A percentile compares a stretch with the other conserved stretches of the same genome.
Evolutionary conservation across 2,888 invertebrate genomes (phyloP).

Genomic region (Cyclophora albipunctata): DNA sequence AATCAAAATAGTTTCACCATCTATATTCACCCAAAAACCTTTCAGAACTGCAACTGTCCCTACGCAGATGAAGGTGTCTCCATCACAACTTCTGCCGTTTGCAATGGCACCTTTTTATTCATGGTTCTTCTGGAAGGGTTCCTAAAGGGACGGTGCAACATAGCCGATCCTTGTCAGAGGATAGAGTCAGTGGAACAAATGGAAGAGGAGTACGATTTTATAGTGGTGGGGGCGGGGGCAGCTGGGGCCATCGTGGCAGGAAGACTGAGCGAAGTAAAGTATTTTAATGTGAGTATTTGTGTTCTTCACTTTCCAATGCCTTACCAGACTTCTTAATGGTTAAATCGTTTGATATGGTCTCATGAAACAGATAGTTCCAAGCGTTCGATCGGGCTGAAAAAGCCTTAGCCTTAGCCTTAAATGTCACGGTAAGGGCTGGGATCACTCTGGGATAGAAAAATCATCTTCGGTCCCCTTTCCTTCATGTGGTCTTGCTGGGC

Average conservation of each 20-base stretch:
- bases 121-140: constrained; percentile 77
- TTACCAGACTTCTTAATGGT: no score
- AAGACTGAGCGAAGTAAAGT: constrained; percentile 70
- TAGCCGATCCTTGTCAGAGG: constrained; percentile 72
- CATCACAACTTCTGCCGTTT: constrained; percentile 68
- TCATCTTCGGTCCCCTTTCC: no score
- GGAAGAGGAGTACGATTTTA: constrained; percentile 74
- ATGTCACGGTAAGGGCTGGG: no score
- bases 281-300: constrained; percentile 7
- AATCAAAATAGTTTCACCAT: no score
- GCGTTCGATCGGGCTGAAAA: no score
- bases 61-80: constrained; percentile 64
- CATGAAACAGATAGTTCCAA: no score
- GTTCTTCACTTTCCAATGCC: no score
- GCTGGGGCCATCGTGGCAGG: constrained; percentile 78
- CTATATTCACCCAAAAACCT: no score
- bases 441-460: no score
- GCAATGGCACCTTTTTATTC: constrained; percentile 70
- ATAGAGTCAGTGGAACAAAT: constrained; percentile 48
- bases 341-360: no score
- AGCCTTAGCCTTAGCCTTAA: no score
- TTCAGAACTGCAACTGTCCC: constrained; percentile 61
- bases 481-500: no score
- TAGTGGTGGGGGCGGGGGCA: constrained; percentile 78
- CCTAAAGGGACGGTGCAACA: constrained; percentile 64